These are phyloP conservation scores for Mus spretus DNA, from an alignment of 2,797 vertebrate genomes.

Conservation along the genomic window DNA sequence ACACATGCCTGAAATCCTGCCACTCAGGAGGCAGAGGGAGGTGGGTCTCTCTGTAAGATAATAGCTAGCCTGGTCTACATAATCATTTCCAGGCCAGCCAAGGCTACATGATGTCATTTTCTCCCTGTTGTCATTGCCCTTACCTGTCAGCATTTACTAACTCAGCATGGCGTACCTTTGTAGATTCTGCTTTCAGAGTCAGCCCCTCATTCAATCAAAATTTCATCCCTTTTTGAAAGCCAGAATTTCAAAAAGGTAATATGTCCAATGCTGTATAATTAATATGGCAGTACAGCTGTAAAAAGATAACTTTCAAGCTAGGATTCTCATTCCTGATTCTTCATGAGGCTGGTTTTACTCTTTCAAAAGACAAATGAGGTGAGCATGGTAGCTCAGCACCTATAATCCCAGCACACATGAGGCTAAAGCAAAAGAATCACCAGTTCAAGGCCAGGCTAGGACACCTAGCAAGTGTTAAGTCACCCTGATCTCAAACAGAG, in stretches of 20 bases:
- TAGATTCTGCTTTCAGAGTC: constrained; percentile 48
- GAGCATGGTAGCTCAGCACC: neutral
- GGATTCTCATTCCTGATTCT: neutral
- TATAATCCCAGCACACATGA: neutral
- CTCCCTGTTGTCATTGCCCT: constrained; percentile 5
- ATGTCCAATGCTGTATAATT: neutral
- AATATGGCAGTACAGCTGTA: neutral
- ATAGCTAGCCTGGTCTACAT: neutral
- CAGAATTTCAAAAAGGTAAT: constrained; percentile 48
- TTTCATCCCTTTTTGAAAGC: constrained; percentile 62
- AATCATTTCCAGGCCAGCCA: neutral
- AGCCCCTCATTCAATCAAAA: constrained; percentile 23
- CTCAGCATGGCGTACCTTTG: constrained; percentile 18
- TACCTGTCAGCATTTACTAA: constrained; percentile 3
- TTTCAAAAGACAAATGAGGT: neutral
- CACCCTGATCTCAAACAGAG: neutral
- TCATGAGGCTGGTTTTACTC: constrained; percentile 32
- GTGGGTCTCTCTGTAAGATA: neutral
- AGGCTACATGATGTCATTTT: constrained; percentile 14
- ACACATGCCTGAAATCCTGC: neutral
- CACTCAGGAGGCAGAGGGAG: neutral
- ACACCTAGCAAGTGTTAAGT: neutral
- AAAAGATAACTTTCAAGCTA: neutral
- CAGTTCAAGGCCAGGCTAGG: neutral
- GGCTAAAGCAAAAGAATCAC: neutral